These are phyloP conservation scores for Neopipo cinnamomea DNA, from an alignment of 2,113 vertebrate species.

Conservation along the genomic window DNA sequence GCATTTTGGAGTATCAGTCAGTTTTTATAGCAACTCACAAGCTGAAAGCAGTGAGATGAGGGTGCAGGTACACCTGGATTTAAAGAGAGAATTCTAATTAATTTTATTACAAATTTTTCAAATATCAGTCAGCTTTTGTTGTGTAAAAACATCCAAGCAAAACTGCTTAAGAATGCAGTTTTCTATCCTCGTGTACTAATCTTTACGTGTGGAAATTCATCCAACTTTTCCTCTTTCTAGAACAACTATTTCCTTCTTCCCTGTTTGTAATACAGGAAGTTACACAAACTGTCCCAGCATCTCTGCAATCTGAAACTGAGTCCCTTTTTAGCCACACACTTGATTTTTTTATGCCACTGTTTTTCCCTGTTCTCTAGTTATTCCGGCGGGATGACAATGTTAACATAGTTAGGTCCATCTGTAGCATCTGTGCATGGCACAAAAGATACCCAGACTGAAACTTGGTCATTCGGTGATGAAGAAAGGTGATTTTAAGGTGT, in stretches of 20 bases:
- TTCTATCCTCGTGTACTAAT: neutral
- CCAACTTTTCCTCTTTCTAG: neutral
- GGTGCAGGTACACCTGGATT: neutral
- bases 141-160: neutral
- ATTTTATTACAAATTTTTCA: neutral
- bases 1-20: neutral
- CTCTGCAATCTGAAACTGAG: neutral
- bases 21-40: neutral
- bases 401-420: neutral
- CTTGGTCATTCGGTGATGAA: neutral
- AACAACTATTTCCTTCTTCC: neutral
- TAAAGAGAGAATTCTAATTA: neutral
- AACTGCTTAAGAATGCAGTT: neutral
- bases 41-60: neutral
- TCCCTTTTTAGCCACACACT: neutral
- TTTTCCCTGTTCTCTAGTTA: neutral
- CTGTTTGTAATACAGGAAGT: neutral
- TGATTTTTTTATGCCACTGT: neutral
- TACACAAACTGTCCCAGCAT: neutral
- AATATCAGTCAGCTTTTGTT: neutral
- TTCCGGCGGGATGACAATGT: neutral
- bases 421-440: rapidly evolving
- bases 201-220: neutral
- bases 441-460: neutral
- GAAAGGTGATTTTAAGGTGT: neutral